phyloP scores from a whole-genome alignment of 2,797 vertebrate species.

The Pagetopsis macropterus region DNA sequence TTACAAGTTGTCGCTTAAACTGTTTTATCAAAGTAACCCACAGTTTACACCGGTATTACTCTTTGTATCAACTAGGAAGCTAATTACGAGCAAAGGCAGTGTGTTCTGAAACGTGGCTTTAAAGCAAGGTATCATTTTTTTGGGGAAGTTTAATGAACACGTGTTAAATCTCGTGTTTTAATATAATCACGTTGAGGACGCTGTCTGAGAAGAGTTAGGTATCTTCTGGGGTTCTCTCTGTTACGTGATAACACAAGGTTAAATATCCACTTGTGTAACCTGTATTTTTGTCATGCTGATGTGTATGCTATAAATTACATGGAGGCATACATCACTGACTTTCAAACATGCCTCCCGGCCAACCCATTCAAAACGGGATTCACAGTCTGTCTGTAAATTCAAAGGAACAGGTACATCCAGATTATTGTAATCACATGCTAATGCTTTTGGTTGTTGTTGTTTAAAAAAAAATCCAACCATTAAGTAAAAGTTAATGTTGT shows the following conservation, averaged over 20 bases:
- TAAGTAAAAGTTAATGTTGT: no score
- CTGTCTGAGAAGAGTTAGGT: conserved; percentile 22
- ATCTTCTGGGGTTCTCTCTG: conserved; percentile 30
- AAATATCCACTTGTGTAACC: conserved; percentile 30
- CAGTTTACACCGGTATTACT: background rate
- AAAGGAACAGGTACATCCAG: conserved; percentile 16
- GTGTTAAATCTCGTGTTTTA: conserved; percentile 15
- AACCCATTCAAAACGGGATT: conserved; percentile 13
- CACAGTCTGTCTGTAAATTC: background rate
- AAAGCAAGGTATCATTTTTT: background rate
- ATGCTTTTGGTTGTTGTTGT: background rate
- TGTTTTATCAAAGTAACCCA: background rate
- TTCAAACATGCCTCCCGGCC: conserved; percentile 2
- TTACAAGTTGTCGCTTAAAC: background rate
- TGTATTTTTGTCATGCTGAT: conserved; percentile 9
- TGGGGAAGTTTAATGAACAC: conserved; percentile 1
- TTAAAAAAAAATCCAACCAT: conserved; percentile 3
- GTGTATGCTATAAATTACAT: conserved; percentile 4
- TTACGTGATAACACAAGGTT: conserved; percentile 43
- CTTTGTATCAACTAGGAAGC: background rate
- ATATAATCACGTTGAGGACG: background rate
- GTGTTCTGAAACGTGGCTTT: background rate
- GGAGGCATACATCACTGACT: conserved; percentile 10
- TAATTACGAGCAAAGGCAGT: no score
- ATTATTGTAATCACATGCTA: background rate